Evolutionary conservation across 2,113 vertebrate genomes (phyloP).

Genomic region (Chaenogobius annularis): DNA sequence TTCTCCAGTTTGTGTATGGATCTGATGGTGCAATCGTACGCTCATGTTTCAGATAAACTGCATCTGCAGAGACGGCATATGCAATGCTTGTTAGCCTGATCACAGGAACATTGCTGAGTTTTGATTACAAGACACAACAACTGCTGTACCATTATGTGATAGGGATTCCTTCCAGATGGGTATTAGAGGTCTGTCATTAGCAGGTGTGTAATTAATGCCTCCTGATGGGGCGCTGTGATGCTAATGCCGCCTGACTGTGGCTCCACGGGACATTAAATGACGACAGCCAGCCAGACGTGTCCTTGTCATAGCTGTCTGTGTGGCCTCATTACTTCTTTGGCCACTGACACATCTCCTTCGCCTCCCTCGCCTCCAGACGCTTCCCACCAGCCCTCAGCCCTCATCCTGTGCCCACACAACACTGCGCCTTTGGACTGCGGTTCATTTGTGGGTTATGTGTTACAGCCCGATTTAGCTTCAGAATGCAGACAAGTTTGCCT

Average conservation of each 20-base stretch:
- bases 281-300: slow-evolving; percentile 64
- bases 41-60: slow-evolving; percentile 28
- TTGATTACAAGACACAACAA: slow-evolving; percentile 38
- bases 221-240: slow-evolving; percentile 65
- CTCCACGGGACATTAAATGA: slow-evolving; percentile 66
- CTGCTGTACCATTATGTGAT: slow-evolving; percentile 33
- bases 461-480: slow-evolving; percentile 20
- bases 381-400: slow-evolving; percentile 21
- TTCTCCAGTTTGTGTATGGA: neutral
- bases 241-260: slow-evolving; percentile 62
- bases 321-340: slow-evolving; percentile 66
- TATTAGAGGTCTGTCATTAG: slow-evolving; percentile 66
- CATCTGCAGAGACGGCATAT: slow-evolving; percentile 34
- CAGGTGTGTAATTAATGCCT: slow-evolving; percentile 75
- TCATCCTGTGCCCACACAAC: slow-evolving; percentile 8
- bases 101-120: slow-evolving; percentile 36
- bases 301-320: slow-evolving; percentile 69
- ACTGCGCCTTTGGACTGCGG: slow-evolving; percentile 9
- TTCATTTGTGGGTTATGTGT: slow-evolving; percentile 31
- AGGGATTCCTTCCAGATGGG: slow-evolving; percentile 53
- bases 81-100: slow-evolving; percentile 37
- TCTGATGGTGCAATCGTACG: slow-evolving; percentile 10
- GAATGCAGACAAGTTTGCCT: slow-evolving; percentile 17
- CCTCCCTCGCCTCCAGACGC: slow-evolving; percentile 27
- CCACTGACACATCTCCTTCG: slow-evolving; percentile 43